A percentile compares a stretch with the other conserved stretches of the same genome.
These are phyloP conservation scores for Ceratosolen fusciceps DNA, from an alignment of 1,140 invertebrate species.

Conservation along the genomic window DNA sequence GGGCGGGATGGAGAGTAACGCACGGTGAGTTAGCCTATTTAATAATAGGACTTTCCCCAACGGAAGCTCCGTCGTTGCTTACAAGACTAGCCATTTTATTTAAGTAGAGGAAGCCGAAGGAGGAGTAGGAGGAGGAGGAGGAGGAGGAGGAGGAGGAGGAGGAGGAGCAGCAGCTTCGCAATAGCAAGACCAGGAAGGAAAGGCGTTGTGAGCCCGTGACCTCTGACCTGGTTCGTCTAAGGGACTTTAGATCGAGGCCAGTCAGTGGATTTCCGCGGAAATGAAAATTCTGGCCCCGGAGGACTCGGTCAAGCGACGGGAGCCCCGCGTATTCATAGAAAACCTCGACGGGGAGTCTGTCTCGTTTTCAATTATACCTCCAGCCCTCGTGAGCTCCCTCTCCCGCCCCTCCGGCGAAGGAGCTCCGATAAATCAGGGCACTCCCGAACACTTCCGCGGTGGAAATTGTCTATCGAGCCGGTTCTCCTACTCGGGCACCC, in stretches of 20 bases:
- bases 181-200: neutral
- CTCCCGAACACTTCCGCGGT: neutral
- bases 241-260: neutral
- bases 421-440: neutral
- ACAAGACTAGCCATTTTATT: too few relatives aligned
- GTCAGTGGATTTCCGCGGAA: constrained; percentile 1
- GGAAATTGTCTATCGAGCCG: neutral
- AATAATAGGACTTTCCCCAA: too few relatives aligned
- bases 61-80: too few relatives aligned
- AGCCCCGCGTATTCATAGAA: neutral
- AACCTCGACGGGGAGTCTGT: neutral
- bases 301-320: neutral
- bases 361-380: neutral
- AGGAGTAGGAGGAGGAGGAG: too few relatives aligned
- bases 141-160: neutral
- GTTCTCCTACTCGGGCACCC: neutral
- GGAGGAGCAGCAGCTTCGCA: neutral
- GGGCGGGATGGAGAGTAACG: too few relatives aligned
- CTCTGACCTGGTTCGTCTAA: neutral
- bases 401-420: too few relatives aligned
- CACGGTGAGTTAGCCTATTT: too few relatives aligned
- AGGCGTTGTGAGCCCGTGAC: neutral
- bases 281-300: neutral
- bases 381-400: neutral
- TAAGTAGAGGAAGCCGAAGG: too few relatives aligned